Conservation (phyloP, 2,888 invertebrate genomes). For the Drosophila percnosoma region DNA sequence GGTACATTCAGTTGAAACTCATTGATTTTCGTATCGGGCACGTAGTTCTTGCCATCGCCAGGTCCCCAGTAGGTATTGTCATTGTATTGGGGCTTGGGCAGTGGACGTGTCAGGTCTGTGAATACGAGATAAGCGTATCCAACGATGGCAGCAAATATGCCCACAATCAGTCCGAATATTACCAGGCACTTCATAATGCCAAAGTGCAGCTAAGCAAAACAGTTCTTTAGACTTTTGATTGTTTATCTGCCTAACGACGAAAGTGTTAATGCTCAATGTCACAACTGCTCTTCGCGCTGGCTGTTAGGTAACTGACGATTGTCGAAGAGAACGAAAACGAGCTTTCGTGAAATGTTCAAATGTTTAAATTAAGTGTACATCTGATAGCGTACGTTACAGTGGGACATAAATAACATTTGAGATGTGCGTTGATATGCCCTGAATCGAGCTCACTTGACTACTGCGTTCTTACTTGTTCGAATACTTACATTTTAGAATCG, state of each 20-base stretch:
- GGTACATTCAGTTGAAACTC: constrained; percentile 71
- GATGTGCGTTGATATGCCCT: background rate
- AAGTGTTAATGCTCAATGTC: constrained; percentile 32
- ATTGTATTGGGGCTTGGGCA: constrained; percentile 79
- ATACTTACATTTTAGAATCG: background rate
- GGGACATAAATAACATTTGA: constrained; percentile 8
- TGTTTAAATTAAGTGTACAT: constrained; percentile 1
- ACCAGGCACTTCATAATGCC: constrained; percentile 67
- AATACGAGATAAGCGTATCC: constrained; percentile 73
- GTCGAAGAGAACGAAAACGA: constrained; percentile 1
- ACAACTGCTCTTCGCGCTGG: constrained; percentile 32
- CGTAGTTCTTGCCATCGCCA: constrained; percentile 74
- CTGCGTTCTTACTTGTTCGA: background rate
- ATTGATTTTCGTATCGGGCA: constrained; percentile 76
- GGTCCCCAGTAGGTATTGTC: constrained; percentile 84
- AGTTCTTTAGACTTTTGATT: constrained; percentile 10
- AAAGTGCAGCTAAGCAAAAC: constrained; percentile 6
- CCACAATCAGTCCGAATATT: constrained; percentile 70
- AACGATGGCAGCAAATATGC: constrained; percentile 55
- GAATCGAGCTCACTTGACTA: background rate
- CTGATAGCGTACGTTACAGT: constrained; percentile 32
- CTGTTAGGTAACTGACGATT: constrained; percentile 43
- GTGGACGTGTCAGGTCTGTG: constrained; percentile 71
- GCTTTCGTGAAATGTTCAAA: background rate
- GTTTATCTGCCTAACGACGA: constrained; percentile 31